A percentile compares a stretch with the other conserved stretches of the same genome.
Conservation (phyloP, 2,113 vertebrate genomes). For the Gadus chalcogrammus region DNA sequence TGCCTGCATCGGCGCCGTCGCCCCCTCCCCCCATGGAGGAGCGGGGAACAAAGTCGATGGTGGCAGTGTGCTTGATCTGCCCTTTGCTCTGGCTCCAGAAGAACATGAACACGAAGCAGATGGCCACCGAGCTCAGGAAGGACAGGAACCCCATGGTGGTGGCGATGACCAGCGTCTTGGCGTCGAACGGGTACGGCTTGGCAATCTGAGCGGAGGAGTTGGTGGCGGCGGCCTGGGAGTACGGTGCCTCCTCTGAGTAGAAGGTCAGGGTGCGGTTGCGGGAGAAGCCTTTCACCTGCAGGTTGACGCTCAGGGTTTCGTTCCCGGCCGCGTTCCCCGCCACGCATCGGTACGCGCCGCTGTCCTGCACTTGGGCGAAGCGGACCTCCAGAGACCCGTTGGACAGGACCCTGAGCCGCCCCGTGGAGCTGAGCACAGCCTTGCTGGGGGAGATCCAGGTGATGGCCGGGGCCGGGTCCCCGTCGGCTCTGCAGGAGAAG, state of each 20-base stretch:
- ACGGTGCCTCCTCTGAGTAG: slow-evolving; percentile 60
- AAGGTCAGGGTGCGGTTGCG: slow-evolving; percentile 63
- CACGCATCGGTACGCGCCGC: slow-evolving; percentile 78
- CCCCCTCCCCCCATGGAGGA: slow-evolving; percentile 68
- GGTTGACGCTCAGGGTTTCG: slow-evolving; percentile 75
- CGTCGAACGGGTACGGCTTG: slow-evolving; percentile 73
- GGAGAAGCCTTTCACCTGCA: slow-evolving; percentile 74
- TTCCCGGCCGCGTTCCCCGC: slow-evolving; percentile 83
- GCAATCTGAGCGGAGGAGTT: slow-evolving; percentile 69
- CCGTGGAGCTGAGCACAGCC: slow-evolving; percentile 58
- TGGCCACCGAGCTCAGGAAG: slow-evolving; percentile 83
- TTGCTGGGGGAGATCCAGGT: slow-evolving; percentile 79
- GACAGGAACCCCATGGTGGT: slow-evolving; percentile 85
- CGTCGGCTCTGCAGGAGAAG: slow-evolving; percentile 81
- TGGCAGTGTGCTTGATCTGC: slow-evolving; percentile 81
- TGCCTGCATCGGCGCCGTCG: slow-evolving; percentile 69
- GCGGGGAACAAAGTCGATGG: slow-evolving; percentile 80
- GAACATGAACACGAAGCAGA: slow-evolving; percentile 87
- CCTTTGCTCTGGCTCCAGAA: slow-evolving; percentile 88
- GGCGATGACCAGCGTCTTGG: slow-evolving; percentile 81
- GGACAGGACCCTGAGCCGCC: slow-evolving; percentile 73
- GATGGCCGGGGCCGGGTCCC: slow-evolving; percentile 76
- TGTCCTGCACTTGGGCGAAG: slow-evolving; percentile 77
- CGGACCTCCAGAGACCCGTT: slow-evolving; percentile 83
- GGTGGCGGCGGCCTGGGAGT: slow-evolving; percentile 62